These are phyloP conservation scores for Cebidichthys violaceus DNA, from an alignment of 2,113 vertebrate species.

Conservation along the genomic window DNA sequence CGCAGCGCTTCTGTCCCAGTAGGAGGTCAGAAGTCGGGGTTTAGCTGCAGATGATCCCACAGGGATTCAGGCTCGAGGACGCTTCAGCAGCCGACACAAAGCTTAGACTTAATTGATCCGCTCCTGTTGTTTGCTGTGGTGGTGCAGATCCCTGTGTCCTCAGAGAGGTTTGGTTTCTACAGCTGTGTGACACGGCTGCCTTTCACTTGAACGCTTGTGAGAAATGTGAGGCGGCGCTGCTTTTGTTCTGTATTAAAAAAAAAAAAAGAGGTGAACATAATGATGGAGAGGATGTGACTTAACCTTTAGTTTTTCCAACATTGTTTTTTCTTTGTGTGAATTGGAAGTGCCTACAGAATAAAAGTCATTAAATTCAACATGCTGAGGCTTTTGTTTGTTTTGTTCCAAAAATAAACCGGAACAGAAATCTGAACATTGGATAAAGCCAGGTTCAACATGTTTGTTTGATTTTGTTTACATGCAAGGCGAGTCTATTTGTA, in stretches of 20 bases:
- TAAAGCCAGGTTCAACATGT: too few relatives aligned
- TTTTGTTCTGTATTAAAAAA: slow-evolving; percentile 25
- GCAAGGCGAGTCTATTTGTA: too few relatives aligned
- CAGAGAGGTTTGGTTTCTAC: neutral
- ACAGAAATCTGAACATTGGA: too few relatives aligned
- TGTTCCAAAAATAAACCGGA: too few relatives aligned
- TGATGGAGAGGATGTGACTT: slow-evolving; percentile 46
- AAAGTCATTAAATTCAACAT: slow-evolving; percentile 16
- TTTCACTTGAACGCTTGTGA: slow-evolving; percentile 15
- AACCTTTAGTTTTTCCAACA: slow-evolving; percentile 36
- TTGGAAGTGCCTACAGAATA: slow-evolving; percentile 76
- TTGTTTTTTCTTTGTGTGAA: slow-evolving; percentile 65
- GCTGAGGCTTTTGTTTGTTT: neutral
- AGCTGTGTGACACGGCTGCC: slow-evolving; percentile 21
- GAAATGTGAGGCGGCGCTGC: slow-evolving; percentile 15
- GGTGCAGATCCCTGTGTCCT: neutral
- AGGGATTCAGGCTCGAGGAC: neutral
- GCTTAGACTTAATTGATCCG: neutral
- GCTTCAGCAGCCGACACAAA: neutral
- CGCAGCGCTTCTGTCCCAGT: neutral
- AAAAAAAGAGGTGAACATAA: slow-evolving; percentile 24
- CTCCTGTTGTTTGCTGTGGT: slow-evolving; percentile 2
- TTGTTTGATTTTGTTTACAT: too few relatives aligned
- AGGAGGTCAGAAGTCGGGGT: neutral
- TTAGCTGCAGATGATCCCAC: neutral